Base-by-base conservation (phyloP, 1,140 invertebrate species). In the Zelostemma sp. region DNA sequence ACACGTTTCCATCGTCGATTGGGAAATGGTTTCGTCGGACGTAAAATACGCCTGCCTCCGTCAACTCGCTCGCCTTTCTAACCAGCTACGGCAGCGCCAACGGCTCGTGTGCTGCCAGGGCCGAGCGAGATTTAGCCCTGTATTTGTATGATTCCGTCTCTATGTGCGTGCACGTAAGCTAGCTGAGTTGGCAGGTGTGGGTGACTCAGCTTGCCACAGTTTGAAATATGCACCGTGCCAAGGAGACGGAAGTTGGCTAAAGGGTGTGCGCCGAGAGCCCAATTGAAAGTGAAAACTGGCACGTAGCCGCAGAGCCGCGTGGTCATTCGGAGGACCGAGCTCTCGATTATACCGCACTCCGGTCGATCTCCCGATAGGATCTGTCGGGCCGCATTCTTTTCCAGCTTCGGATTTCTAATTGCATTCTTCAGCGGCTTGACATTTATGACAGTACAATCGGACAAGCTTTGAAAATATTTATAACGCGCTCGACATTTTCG, bases 31-130 rank as follows among this genome's bases (percentile, higher is more conserved):
- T 62, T 62, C 31, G 62, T 73, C 58, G 73, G 64, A 71, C 68
- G 64, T 72, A 69, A 73, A 74, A 68, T 69, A 65, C 61, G 62
- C 58, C 58, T 57, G 48, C 61, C 57, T 65, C 62, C 58, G 57
- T 64, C 60, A 70, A 68, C 57, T 35, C 64, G 73, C 67, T 74
- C 57, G 62, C 73, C 73, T 78, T 78, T 78, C 73, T 77, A 78
- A 78, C 69, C 51, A 41, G 72, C 60, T 65, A 60, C 67, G 67
- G 25, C 63, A 69, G 51, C 51, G 53, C 60, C 60, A 67, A 68
- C 57, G 41, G 53, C 40, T 67, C 55, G 54, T 62, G 59, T 57
- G 43, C 58, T 40, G 15, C 50, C 8, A 65, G 67, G 56, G 63
- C 59, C 68, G 61, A 47, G 51, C 56, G 38, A 60, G 60, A 43